Base-by-base conservation (phyloP, 2,888 invertebrate genomes). In the Heliconius sara region DNA sequence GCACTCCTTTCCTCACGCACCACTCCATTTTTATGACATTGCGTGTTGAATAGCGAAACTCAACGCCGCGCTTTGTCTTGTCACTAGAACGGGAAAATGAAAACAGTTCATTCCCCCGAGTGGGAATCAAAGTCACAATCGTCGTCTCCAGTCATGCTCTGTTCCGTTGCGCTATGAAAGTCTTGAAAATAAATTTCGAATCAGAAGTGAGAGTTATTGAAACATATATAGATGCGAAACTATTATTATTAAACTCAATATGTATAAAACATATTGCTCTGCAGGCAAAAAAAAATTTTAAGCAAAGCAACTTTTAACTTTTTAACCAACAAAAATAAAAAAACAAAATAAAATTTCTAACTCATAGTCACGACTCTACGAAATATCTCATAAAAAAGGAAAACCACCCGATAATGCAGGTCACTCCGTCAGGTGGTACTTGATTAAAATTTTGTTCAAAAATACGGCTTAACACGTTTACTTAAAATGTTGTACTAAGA, bases 401-500 rank as follows among this genome's bases (percentile, higher is more conserved):
- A 19, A 71, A 70, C 10, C 34, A 60, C 27, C 43, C 57, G 47
- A 72, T 71, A 77, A 72, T 34, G 34, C 63, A 52, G 52, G 43
- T 71, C n/a, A 43, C 47, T 43, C 9, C 60, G 47, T 71, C 71
- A 77, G 63, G 22, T 77, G 77, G 43, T 47, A 63, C 19, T 71
- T 19, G 27, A 47, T 71, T 52, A 71, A 52, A 71, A 27, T 27
- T 71, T 52, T 71, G 47, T 52, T 52, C 10, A 30, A 22, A 71
- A 52, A 19, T 16, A 71, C 22, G 16, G 30, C 19, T 71, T 19
- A 39, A 39, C 9, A 39, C 39, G 39, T 34, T 34, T 34, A 34
- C 34, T 34, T 34, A 34, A 34, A 34, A 9, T 9, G 39, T 39
- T 10, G 0, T 39, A 39, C 39, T 39, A 39, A 10, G 39, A 39